Conservation (phyloP, 2,113 vertebrate genomes). For the Bos javanicus region DNA sequence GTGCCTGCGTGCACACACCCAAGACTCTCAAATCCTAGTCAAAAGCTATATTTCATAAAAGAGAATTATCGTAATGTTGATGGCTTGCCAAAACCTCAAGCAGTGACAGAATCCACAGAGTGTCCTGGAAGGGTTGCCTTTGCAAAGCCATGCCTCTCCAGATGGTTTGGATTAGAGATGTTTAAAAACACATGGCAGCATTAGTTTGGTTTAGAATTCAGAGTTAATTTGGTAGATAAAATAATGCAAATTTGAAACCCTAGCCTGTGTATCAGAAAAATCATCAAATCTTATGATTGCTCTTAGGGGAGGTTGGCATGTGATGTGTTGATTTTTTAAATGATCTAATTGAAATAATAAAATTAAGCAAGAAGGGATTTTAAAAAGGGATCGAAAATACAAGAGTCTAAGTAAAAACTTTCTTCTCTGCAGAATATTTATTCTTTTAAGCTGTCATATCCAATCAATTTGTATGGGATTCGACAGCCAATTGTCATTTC, state of each 20-base stretch:
- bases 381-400: slow-evolving; percentile 45
- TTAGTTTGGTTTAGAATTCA: slow-evolving; percentile 78
- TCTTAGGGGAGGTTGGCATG: slow-evolving; percentile 65
- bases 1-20: slow-evolving; percentile 1
- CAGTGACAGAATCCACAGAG: slow-evolving; percentile 93
- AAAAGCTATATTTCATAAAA: slow-evolving; percentile 86
- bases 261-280: slow-evolving; percentile 62
- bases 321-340: slow-evolving; percentile 70
- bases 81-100: slow-evolving; percentile 90
- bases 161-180: slow-evolving; percentile 92
- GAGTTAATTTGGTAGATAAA: slow-evolving; percentile 77
- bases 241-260: slow-evolving; percentile 77
- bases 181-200: slow-evolving; percentile 90
- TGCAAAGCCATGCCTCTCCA: slow-evolving; percentile 86
- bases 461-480: slow-evolving; percentile 67
- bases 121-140: slow-evolving; percentile 91
- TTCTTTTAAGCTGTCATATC: slow-evolving; percentile 67
- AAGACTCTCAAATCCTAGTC: slow-evolving; percentile 62
- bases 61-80: slow-evolving; percentile 88
- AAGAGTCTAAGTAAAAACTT: slow-evolving; percentile 38
- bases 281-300: slow-evolving; percentile 68
- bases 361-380: slow-evolving; percentile 58
- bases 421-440: slow-evolving; percentile 52
- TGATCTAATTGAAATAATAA: slow-evolving; percentile 70
- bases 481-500: slow-evolving; percentile 75